Base-by-base conservation (phyloP, 2,888 invertebrate genomes). In the Ceramica pisi region DNA sequence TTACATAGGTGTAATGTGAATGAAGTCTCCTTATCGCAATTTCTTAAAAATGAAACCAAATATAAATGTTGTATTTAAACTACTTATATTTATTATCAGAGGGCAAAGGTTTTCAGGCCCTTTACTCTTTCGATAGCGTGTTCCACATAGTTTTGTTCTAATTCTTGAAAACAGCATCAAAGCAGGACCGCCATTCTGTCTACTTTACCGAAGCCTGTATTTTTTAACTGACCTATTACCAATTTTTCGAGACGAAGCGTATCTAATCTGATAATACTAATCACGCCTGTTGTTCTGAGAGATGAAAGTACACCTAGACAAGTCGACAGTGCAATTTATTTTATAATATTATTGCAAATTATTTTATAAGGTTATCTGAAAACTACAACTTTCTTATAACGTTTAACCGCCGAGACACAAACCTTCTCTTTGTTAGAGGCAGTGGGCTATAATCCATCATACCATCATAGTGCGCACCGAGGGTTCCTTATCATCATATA, bases 1-100 rank as follows among this genome's bases (percentile, higher is more conserved):
- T 38, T 38, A 12, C 38, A 38, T 38, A 38, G 12, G 38, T 38
- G 31, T 31, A 31, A 26, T 55, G 31, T 55, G 55, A 55, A 55
- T 55, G 55, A 55, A 55, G 9, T 55, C 19, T 31, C 10, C 31
- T 44, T 72, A 57, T 57, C 72, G 44, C 10, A 59, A 41, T 66
- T 71, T 21, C 67, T 44, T 48, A n/a, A 59, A 65, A 51, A 65
- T n/a, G 12, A 56, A 73, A 72, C 35, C 57, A 71, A 65, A 59
- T 38, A 38, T 51, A 64, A 72, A 72, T 51, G 57, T 26, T n/a
- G 23, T n/a, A 53, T 57, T 56, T 26, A 71, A 63, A 56, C 26
- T 71, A n/a, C n/a, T n/a, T n/a, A 8, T 12, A 44, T 57, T 14
- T 65, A 51, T 64, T 59, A 64, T 72, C 73, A 12, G n/a, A 65